Base-by-base conservation (phyloP, 2,888 invertebrate species). In the Nomada flava region DNA sequence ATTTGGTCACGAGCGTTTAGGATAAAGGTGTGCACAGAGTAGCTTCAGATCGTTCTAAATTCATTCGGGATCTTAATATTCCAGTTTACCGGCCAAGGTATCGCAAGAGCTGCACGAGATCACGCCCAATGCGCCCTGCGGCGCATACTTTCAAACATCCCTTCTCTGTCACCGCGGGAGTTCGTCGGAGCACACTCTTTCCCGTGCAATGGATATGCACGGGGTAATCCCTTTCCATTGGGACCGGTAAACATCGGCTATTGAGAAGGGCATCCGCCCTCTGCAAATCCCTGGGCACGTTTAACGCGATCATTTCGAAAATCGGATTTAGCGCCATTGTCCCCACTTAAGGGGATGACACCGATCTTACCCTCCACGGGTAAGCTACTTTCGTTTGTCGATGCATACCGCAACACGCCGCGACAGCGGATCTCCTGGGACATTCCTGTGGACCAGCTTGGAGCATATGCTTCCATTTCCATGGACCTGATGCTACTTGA, bases 261-360 rank as follows among this genome's bases (percentile, higher is more conserved):
- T 91, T 91, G 87, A 88, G 84, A 72, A 77, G 77, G 82, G 76
- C 79, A 82, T 69, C 84, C 84, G 84, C 84, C 84, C 82, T 79
- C 71, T 77, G 82, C 73, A 90, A 90, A 91, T 90, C 91, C 89
- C 80, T 64, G 89, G 91, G 87, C 86, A 84, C 89, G 91, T 92
- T 93, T 93, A 93, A 93, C 92, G 88, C 91, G 93, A 93, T 93
- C 91, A 91, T 90, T 89, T 88, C 86, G 84, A 89, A 93, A 93
- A 93, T 93, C 93, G 91, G 93, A 93, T 93, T 92, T 91, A 52
- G 73, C 26, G 68, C 83, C 84, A 92, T 93, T 93, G 92, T 92
- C 50, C 82, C 53, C 74, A 62, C 64, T 83, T 83, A 86, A 88
- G 80, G 86, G 89, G 87, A 90, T 89, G 91, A 91, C 91, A 91